Evolutionary conservation across 2,113 vertebrate species (phyloP), one percentile per base, ranked within the genome.

Genomic region (Xiphophorus maculatus): DNA sequence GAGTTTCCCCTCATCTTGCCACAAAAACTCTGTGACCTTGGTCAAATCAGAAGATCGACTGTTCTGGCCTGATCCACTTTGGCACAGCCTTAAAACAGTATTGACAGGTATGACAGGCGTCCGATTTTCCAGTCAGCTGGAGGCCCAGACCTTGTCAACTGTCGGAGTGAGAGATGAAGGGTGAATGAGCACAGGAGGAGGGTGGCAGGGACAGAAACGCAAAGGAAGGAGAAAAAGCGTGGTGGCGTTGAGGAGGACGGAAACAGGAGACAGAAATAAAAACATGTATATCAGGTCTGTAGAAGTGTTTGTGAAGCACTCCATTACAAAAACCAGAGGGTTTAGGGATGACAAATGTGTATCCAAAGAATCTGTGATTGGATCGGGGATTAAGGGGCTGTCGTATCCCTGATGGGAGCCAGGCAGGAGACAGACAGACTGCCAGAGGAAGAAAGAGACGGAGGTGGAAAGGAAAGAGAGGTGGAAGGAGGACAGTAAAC

Each of bases 121-220:
- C 97, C 96, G 97, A 99, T 98, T 97, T 97, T 95, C 95, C 95
- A 97, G 97, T 97, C 96, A 97, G 96, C 97, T 95, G 94, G 94
- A 95, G 96, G 96, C 94, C 94, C 90, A 94, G 93, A 94, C 93
- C 95, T 94, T 97, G 96, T 97, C 97, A 97, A 95, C 96, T 97
- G 97, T 97, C 96, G 96, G 95, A 94, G 95, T 93, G 93, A 95
- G 95, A 96, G 95, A 96, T 96, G 96, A 94, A 95, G 94, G 94
- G 93, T 94, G 95, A 96, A 93, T 94, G 88, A 89, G 63, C 85
- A 87, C 67, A 77, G 62, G 44, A 81, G 66, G 74, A 73, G 28
- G 82, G 74, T 2, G 74, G 54, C 1, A 9, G 60, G 42, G 63
- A 32, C 51, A 44, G 9, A 64, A 48, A 48, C 14, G 14, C 17